These are phyloP conservation scores for Euura saliciscinereae DNA, from an alignment of 1,140 invertebrate genomes.

Conservation along the genomic window DNA sequence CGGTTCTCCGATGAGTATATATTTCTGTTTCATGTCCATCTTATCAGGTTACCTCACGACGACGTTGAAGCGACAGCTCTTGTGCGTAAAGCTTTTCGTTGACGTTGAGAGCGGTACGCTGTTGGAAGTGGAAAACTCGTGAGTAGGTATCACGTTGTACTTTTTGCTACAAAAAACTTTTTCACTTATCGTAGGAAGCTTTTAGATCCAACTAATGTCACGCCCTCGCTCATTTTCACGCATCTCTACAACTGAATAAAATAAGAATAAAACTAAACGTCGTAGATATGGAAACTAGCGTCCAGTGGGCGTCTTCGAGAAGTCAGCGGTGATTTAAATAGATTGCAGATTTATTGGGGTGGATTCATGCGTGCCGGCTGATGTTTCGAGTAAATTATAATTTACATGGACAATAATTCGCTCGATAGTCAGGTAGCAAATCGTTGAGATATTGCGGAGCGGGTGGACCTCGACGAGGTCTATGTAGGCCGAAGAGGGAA, in stretches of 20 bases:
- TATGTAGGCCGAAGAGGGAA: background rate
- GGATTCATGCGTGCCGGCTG: background rate
- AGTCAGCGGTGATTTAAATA: background rate
- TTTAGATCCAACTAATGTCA: conserved; percentile 2
- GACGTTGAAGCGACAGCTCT: background rate
- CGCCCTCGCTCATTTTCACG: background rate
- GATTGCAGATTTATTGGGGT: conserved; percentile 7
- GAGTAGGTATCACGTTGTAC: background rate
- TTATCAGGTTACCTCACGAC: background rate
- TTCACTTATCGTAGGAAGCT: background rate
- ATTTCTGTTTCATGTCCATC: conserved; percentile 7
- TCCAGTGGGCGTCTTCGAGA: background rate
- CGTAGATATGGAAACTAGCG: background rate
- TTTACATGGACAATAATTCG: conserved; percentile 8
- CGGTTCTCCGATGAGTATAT: background rate
- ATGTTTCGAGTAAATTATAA: background rate
- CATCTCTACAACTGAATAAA: background rate
- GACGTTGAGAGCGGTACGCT: background rate
- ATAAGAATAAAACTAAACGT: background rate
- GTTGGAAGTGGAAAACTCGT: background rate
- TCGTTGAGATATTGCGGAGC: conserved; percentile 4
- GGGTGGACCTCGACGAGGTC: background rate
- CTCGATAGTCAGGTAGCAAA: conserved; percentile 1
- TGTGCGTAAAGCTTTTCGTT: conserved; percentile 3
- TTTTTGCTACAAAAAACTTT: background rate